Percentiles rank a stretch among this genome's conserved stretches.
phyloP scores from a whole-genome alignment of 2,888 invertebrate species.

The Acholoe squamosa region DNA sequence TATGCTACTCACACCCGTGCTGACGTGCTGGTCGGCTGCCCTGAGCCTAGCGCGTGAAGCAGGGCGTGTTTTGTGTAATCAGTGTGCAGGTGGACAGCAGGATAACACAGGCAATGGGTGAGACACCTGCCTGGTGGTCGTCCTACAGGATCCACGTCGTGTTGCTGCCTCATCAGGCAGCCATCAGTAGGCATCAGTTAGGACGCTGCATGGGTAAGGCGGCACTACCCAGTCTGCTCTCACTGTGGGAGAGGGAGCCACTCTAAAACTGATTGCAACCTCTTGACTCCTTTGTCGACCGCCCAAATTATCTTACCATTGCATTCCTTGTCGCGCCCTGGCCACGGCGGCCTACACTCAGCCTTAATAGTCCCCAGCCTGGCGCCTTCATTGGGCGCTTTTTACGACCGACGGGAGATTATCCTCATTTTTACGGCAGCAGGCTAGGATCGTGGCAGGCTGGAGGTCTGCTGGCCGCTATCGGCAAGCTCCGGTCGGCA shows the following conservation, averaged over 20 bases:
- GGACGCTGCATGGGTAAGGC: not conserved
- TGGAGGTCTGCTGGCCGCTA: too few species aligned
- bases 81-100: not conserved
- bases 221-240: not conserved
- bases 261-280: conserved; percentile 26
- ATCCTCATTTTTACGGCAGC: conserved; percentile 43
- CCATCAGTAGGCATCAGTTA: not conserved
- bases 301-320: conserved; percentile 43
- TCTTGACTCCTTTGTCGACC: conserved; percentile 49
- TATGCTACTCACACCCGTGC: not conserved
- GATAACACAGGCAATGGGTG: conserved; percentile 7
- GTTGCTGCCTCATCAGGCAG: not conserved
- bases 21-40: not conserved
- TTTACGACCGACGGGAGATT: conserved; percentile 27
- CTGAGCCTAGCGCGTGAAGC: too few species aligned
- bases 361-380: conserved; percentile 31
- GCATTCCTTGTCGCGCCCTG: conserved; percentile 39
- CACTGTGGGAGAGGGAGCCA: not conserved
- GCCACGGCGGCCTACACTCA: not conserved
- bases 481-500: not conserved
- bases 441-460: not conserved
- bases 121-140: not conserved
- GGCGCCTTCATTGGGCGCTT: conserved; percentile 23
- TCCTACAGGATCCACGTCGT: not conserved
- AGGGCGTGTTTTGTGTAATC: not conserved